Evolutionary conservation across 2,888 invertebrate genomes (phyloP).

Genomic region (Metalampra italica): DNA sequence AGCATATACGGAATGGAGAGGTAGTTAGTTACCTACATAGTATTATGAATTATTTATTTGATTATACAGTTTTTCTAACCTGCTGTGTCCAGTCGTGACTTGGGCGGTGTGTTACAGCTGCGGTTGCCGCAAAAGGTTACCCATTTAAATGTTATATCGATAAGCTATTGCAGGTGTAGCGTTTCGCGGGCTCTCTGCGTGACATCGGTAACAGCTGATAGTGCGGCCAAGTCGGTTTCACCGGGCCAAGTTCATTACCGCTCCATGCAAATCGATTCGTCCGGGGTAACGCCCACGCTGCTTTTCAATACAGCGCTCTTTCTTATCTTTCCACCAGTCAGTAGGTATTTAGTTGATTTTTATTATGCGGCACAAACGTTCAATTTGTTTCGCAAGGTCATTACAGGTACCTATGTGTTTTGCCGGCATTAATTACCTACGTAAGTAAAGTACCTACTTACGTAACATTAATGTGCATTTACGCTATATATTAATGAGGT

Average conservation of each 20-base stretch:
- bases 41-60: background rate
- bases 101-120: conserved; percentile 20
- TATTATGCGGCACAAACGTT: conserved; percentile 2
- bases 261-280: conserved; percentile 62
- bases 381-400: background rate
- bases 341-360: conserved; percentile 1
- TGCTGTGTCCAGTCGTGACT: background rate
- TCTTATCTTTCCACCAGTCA: conserved; percentile 26
- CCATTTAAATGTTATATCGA: conserved; percentile 21
- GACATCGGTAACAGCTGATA: conserved; percentile 64
- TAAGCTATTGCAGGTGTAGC: conserved; percentile 30
- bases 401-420: background rate
- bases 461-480: too few relatives aligned
- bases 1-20: too few relatives aligned
- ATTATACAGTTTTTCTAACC: too few relatives aligned
- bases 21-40: too few relatives aligned
- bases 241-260: conserved; percentile 77
- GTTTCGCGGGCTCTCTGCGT: conserved; percentile 21
- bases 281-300: conserved; percentile 48
- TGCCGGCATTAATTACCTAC: background rate
- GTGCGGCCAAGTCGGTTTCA: conserved; percentile 68
- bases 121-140: conserved; percentile 32
- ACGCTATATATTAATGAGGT: too few relatives aligned
- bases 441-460: too few relatives aligned
- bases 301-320: conserved; percentile 51